Evolutionary conservation across 2,113 vertebrate genomes (phyloP).

Genomic region (Naja naja): DNA sequence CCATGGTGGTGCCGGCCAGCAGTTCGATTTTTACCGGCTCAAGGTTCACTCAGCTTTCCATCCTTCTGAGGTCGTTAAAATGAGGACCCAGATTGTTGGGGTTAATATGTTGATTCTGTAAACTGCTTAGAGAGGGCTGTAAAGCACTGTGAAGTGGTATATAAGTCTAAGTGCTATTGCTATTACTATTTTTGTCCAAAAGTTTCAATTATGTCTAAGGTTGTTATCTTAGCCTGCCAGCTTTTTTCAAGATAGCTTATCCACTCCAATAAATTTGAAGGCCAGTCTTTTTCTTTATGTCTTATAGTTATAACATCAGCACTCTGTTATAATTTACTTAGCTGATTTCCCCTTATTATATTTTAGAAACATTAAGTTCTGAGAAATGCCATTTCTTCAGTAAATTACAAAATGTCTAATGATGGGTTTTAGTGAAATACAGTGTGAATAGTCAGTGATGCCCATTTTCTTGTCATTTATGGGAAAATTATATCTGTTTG

Average conservation of each 20-base stretch:
- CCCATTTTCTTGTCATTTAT: neutral
- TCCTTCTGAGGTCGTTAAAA: too few species aligned
- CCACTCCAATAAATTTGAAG: neutral
- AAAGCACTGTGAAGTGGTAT: too few species aligned
- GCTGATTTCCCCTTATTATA: neutral
- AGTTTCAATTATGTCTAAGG: neutral
- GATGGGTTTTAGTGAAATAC: neutral
- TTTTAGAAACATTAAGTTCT: neutral
- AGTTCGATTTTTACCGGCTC: too few species aligned
- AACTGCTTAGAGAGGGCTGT: too few species aligned
- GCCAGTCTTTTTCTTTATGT: neutral
- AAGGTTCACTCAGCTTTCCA: too few species aligned
- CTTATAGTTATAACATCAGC: neutral
- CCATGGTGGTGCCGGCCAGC: too few species aligned
- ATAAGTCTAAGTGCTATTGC: too few species aligned
- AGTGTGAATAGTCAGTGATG: neutral
- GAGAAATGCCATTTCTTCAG: neutral
- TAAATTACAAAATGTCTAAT: neutral
- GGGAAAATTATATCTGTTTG: neutral
- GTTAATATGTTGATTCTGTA: too few species aligned
- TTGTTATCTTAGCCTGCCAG: neutral
- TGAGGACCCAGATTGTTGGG: too few species aligned
- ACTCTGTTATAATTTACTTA: neutral
- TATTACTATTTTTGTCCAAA: neutral
- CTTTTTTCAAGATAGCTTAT: neutral